phyloP scores from a whole-genome alignment of 2,113 vertebrate species.

The Ammodytes marinus region DNA sequence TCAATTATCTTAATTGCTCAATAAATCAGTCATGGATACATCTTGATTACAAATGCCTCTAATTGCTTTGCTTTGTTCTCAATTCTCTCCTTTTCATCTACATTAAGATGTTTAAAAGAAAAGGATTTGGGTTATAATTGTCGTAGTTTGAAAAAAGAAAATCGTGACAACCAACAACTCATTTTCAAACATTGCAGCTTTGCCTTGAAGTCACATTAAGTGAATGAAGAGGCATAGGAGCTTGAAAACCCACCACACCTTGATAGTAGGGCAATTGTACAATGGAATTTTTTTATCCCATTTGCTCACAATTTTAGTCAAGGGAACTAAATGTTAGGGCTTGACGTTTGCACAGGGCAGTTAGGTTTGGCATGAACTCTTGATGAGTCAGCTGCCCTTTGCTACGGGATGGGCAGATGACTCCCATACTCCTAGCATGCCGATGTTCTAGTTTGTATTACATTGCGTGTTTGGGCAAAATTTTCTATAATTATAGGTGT shows the following conservation, averaged over 20 bases:
- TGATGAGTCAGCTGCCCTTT: conserved; percentile 48
- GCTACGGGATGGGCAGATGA: conserved; percentile 35
- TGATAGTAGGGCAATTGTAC: not conserved
- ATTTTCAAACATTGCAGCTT: not conserved
- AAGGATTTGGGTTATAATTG: conserved; percentile 1
- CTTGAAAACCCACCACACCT: not conserved
- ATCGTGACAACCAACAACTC: not conserved
- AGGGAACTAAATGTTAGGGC: conserved; percentile 39
- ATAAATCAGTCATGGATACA: conserved; percentile 20
- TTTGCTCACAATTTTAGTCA: conserved; percentile 13
- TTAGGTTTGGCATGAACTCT: conserved; percentile 30
- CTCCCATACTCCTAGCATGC: conserved; percentile 16
- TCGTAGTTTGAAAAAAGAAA: conserved; percentile 13
- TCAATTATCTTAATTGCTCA: conserved; percentile 4
- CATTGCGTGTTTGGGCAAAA: conserved; percentile 55
- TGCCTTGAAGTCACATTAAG: conserved; percentile 30
- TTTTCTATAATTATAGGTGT: conserved; percentile 77
- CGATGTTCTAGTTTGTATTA: conserved; percentile 17
- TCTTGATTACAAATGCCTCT: conserved; percentile 1
- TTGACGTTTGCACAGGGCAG: conserved; percentile 19
- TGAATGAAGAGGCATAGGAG: not conserved
- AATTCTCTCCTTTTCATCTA: conserved; percentile 1
- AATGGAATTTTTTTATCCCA: not conserved
- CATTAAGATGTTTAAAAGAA: not conserved
- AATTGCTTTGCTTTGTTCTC: conserved; percentile 12